Conservation (phyloP, 2,113 vertebrate species). For the Bambusicola thoracicus region DNA sequence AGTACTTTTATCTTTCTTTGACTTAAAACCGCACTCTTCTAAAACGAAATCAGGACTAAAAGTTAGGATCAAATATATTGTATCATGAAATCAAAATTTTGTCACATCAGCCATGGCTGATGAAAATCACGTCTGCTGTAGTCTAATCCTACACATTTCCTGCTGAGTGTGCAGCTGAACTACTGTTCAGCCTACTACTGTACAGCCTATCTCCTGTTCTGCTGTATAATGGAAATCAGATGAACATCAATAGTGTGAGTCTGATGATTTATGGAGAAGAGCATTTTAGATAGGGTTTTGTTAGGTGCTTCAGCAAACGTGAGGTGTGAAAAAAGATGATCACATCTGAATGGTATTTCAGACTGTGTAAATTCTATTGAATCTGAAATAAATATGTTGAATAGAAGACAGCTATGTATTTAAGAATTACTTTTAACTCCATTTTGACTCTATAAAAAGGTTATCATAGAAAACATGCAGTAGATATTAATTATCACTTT, state of each 20-base stretch:
- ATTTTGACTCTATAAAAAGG: background rate
- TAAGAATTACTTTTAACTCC: background rate
- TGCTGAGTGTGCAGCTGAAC: background rate
- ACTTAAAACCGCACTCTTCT: background rate
- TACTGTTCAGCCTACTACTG: background rate
- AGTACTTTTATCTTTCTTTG: background rate
- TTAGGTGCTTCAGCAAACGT: background rate
- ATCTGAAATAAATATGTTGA: background rate
- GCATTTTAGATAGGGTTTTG: background rate
- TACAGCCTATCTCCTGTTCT: background rate
- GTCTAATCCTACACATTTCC: rapidly evolving
- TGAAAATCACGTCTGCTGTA: background rate
- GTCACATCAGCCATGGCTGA: background rate
- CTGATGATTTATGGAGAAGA: background rate
- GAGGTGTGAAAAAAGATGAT: background rate
- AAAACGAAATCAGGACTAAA: background rate
- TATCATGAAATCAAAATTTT: background rate
- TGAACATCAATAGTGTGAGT: background rate
- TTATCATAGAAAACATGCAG: background rate
- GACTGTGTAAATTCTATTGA: background rate
- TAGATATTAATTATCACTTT: background rate
- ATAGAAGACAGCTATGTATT: background rate
- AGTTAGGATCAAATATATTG: background rate
- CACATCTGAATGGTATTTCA: background rate
- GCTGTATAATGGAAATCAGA: background rate